Evolutionary conservation across 2,113 vertebrate species (phyloP).

Genomic region (Mesitornis unicolor): DNA sequence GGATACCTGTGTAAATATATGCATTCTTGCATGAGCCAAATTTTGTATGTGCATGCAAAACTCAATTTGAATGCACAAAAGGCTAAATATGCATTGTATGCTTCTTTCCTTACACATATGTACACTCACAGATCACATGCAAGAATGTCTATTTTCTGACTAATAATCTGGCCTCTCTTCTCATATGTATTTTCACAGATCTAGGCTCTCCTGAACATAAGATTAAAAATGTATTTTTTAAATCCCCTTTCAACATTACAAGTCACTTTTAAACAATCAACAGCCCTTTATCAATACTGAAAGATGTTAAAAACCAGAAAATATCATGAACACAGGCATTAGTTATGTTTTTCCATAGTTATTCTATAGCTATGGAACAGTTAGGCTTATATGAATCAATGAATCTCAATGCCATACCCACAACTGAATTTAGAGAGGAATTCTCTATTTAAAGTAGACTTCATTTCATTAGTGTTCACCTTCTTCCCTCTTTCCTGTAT

Average conservation of each 20-base stretch:
- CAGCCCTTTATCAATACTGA: not conserved
- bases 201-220: not conserved
- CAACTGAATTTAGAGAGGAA: not conserved
- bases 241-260: not conserved
- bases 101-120: not conserved
- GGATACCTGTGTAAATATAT: not conserved
- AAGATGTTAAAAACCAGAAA: not conserved
- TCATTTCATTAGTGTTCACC: not conserved
- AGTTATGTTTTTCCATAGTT: not conserved
- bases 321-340: not conserved
- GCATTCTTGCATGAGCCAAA: slow-evolving; percentile 23
- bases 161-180: not conserved
- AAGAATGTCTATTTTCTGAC: slow-evolving; percentile 57
- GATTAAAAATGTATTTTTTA: not conserved
- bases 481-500: not conserved
- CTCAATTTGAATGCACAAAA: not conserved
- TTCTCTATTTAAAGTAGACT: not conserved
- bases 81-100: not conserved
- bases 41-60: slow-evolving; percentile 14
- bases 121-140: not conserved
- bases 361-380: not conserved
- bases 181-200: not conserved
- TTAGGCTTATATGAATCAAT: not conserved
- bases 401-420: not conserved
- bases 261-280: not conserved